Evolutionary conservation across 1,140 invertebrate genomes (phyloP), one percentile per base, ranked within the genome.

Genomic region (Mactra quadrangularis): DNA sequence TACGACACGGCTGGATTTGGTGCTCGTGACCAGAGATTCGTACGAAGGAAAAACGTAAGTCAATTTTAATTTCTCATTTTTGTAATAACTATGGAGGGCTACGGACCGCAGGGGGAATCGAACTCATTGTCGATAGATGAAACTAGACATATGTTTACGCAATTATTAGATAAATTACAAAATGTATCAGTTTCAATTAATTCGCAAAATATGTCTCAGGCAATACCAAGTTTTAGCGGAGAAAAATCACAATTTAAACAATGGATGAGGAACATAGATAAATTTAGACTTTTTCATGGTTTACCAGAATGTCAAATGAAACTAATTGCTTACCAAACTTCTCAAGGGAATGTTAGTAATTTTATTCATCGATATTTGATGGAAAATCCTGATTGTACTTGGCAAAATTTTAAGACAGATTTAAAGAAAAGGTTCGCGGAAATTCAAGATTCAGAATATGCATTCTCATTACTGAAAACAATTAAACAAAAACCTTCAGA

Each of bases 361-460:
- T 74, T 74, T 57, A 33, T 74, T 17, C 3, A 74, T 15, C 4
- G 53, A 35, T 31, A 17, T 74, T 57, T 57, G 19, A 31, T 3
- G 7, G 27, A 13, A 55, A 31, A 75, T 45, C 29, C 50, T 15
- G 31, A 41, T 35, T 19, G 31, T n/a, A 59, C 29, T 15, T 75
- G 35, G 19, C 50, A 57, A 7, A 31, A 59, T 1, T 59, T 75
- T 29, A 55, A 75, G n/a, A 52, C 22, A 4, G 29, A 72, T 22
- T 72, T 72, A 52, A 72, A 15, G 25, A 15, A 29, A 17, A 47
- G 27, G 19, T 53, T 50, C 33, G 71, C 17, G 13, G 53, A 57
- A 11, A 41, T 75, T 45, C 17, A 6, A 35, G 71, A 75, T 33
- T 52, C 53, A 1, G 50, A 75, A 38, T 7, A 75, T 33, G 52